Percentiles rank a stretch among this genome's conserved stretches.
These are phyloP conservation scores for Otocyon megalotis DNA, from an alignment of 2,113 vertebrate species.

Conservation along the genomic window DNA sequence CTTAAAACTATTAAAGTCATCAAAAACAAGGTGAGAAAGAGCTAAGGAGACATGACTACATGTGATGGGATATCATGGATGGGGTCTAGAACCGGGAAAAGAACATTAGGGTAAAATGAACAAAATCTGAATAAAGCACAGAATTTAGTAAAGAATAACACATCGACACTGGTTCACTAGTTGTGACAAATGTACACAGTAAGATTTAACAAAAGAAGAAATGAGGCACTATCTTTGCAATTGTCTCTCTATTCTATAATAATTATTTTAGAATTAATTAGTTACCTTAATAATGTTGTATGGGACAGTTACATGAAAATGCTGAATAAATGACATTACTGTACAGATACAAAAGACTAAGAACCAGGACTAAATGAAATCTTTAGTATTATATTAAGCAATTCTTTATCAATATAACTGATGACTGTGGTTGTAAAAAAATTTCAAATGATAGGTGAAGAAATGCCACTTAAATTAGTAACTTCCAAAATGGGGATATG, in stretches of 20 bases:
- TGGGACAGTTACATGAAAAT: neutral
- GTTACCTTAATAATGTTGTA: neutral
- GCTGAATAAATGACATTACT: neutral
- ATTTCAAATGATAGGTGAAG: neutral
- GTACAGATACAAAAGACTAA: neutral
- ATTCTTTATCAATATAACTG: neutral
- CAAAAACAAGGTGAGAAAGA: neutral
- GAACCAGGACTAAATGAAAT: constrained; percentile 32
- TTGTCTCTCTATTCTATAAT: neutral
- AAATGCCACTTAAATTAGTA: neutral
- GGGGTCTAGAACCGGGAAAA: neutral
- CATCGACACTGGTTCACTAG: neutral
- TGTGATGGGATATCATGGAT: neutral
- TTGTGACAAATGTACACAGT: neutral
- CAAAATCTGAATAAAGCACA: neutral
- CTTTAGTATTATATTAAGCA: neutral
- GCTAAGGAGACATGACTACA: neutral
- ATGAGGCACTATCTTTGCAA: neutral
- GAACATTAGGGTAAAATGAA: neutral
- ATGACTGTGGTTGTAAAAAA: neutral
- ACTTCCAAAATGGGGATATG: neutral
- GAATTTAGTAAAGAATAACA: neutral
- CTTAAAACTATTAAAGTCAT: neutral
- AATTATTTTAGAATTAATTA: neutral
- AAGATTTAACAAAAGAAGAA: neutral